phyloP scores from a whole-genome alignment of 2,113 vertebrate species.

The Vidua chalybeata region DNA sequence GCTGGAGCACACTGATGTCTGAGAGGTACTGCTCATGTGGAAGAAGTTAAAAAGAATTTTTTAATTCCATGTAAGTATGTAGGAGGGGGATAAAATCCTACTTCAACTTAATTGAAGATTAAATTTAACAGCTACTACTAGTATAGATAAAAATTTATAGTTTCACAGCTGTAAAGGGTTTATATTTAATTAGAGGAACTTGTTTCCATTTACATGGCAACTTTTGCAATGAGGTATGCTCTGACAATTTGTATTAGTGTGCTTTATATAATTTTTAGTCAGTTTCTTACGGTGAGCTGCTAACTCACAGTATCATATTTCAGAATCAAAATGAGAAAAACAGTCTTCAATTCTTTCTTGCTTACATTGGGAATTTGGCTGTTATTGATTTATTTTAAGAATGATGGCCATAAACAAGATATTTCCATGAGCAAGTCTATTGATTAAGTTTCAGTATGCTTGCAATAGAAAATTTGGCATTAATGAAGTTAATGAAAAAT shows the following conservation, averaged over 20 bases:
- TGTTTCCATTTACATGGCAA: constrained; percentile 58
- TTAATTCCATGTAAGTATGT: constrained; percentile 24
- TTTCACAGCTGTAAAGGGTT: constrained; percentile 70
- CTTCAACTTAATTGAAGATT: constrained; percentile 60
- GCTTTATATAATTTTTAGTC: constrained; percentile 63
- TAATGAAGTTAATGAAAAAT: constrained; percentile 6
- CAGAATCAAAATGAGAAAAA: constrained; percentile 21
- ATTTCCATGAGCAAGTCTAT: background rate
- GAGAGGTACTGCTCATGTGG: background rate
- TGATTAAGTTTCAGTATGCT: background rate
- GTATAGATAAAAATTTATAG: constrained; percentile 69
- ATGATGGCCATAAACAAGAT: background rate
- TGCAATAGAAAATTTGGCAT: background rate
- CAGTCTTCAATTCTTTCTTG: background rate
- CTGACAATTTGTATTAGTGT: constrained; percentile 64
- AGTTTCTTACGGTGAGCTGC: constrained; percentile 42
- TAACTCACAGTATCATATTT: constrained; percentile 40
- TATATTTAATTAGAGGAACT: constrained; percentile 75
- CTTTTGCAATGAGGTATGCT: constrained; percentile 53
- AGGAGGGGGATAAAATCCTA: constrained; percentile 21
- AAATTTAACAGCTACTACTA: constrained; percentile 62
- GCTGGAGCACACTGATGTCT: background rate
- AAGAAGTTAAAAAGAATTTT: constrained; percentile 22
- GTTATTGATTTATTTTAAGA: constrained; percentile 5
- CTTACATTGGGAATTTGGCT: constrained; percentile 7